phyloP scores from a whole-genome alignment of 2,888 invertebrate genomes.

The Amphipoea lucens region DNA sequence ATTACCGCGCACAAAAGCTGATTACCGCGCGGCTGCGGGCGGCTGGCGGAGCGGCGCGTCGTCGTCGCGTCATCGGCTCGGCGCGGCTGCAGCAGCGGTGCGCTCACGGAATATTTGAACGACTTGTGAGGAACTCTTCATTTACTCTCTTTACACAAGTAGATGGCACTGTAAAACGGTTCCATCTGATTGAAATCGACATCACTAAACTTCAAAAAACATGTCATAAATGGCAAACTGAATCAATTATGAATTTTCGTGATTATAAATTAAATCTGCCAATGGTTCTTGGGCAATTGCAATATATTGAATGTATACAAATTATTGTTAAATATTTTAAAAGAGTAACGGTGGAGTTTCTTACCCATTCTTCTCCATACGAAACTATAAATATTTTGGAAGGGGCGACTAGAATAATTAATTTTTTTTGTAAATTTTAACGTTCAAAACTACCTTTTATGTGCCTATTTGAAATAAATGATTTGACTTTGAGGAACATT shows the following conservation, averaged over 20 bases:
- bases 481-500: neutral
- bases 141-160: conserved; percentile 81
- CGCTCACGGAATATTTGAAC: conserved; percentile 84
- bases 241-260: neutral
- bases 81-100: conserved; percentile 67
- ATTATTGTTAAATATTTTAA: too few species aligned
- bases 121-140: conserved; percentile 84
- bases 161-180: conserved; percentile 73
- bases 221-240: neutral
- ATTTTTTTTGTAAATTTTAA: too few species aligned
- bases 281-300: neutral
- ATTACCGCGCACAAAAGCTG: conserved; percentile 90
- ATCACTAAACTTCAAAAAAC: conserved; percentile 44
- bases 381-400: too few species aligned
- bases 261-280: neutral
- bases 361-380: too few species aligned
- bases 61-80: conserved; percentile 64
- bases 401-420: too few species aligned
- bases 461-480: too few species aligned
- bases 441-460: too few species aligned
- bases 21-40: conserved; percentile 86
- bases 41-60: conserved; percentile 66
- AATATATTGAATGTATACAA: too few species aligned
- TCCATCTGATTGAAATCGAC: conserved; percentile 80
- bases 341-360: too few species aligned